phyloP scores from a whole-genome alignment of 2,888 invertebrate species.

The Xestia c-nigrum region DNA sequence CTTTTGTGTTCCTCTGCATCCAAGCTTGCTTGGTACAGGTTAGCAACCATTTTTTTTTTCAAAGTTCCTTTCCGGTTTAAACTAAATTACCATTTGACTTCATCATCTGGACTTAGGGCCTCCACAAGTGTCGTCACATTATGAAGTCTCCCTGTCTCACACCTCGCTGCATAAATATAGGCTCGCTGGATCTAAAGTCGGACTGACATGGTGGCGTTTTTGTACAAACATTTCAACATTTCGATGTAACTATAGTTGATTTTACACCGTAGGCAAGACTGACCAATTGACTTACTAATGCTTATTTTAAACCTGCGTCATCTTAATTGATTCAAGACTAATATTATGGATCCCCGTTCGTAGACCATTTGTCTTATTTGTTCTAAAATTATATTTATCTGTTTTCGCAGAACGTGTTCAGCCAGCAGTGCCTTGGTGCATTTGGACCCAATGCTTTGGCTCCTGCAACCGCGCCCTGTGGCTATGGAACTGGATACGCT shows the following conservation, averaged over 20 bases:
- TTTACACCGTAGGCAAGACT: too few relatives aligned
- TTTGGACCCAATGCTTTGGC: constrained; percentile 16
- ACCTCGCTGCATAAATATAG: too few relatives aligned
- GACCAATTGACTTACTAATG: neutral
- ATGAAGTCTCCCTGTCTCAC: too few relatives aligned
- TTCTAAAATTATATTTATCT: neutral
- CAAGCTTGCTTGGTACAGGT: constrained; percentile 71
- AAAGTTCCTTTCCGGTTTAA: neutral
- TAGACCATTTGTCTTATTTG: neutral
- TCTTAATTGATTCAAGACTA: neutral
- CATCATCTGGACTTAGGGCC: too few relatives aligned
- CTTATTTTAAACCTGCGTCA: neutral
- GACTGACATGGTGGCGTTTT: too few relatives aligned
- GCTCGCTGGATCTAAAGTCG: too few relatives aligned
- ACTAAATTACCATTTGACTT: neutral
- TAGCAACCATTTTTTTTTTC: neutral
- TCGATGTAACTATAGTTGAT: too few relatives aligned
- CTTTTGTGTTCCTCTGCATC: constrained; percentile 67
- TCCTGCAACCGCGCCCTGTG: neutral
- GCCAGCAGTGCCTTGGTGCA: constrained; percentile 4
- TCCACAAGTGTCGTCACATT: too few relatives aligned
- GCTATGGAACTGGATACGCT: constrained; percentile 3
- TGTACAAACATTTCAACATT: too few relatives aligned
- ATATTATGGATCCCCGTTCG: neutral
- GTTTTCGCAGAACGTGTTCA: neutral